A percentile compares a stretch with the other conserved stretches of the same genome.
phyloP scores from a whole-genome alignment of 2,888 invertebrate genomes.

The Drosophila austrosaltans region DNA sequence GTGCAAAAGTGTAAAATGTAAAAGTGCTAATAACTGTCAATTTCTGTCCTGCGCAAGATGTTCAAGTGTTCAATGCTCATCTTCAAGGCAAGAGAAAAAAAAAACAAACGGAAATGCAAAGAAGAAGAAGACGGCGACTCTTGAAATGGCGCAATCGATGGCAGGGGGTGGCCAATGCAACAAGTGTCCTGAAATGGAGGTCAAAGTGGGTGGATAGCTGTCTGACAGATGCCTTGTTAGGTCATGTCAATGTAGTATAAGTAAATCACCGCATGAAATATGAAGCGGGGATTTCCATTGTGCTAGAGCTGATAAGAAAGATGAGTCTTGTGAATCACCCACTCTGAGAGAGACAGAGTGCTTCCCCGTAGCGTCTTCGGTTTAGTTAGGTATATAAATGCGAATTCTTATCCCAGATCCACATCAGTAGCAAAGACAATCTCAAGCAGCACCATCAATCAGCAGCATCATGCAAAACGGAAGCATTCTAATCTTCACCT shows the following conservation, averaged over 20 bases:
- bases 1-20: constrained; percentile 30
- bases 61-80: constrained; percentile 18
- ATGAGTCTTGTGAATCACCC: constrained; percentile 28
- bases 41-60: constrained; percentile 40
- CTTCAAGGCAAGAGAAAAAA: background rate
- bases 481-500: constrained; percentile 51
- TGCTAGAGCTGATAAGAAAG: constrained; percentile 31
- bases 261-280: constrained; percentile 37
- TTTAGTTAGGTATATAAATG: constrained; percentile 50
- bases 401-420: background rate
- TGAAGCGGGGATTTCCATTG: constrained; percentile 34
- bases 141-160: background rate
- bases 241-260: constrained; percentile 2
- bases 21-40: constrained; percentile 43
- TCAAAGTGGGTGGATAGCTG: background rate
- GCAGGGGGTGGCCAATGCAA: constrained; percentile 21
- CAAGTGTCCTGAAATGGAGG: constrained; percentile 14
- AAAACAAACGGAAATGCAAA: constrained; percentile 10
- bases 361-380: background rate
- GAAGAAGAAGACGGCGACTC: constrained; percentile 1
- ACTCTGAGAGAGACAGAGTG: constrained; percentile 4
- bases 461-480: constrained; percentile 54
- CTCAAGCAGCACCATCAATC: constrained; percentile 3
- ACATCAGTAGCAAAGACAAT: constrained; percentile 46
- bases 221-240: background rate